Conservation (phyloP, 2,888 invertebrate genomes). For the Calliscelio sp. region DNA sequence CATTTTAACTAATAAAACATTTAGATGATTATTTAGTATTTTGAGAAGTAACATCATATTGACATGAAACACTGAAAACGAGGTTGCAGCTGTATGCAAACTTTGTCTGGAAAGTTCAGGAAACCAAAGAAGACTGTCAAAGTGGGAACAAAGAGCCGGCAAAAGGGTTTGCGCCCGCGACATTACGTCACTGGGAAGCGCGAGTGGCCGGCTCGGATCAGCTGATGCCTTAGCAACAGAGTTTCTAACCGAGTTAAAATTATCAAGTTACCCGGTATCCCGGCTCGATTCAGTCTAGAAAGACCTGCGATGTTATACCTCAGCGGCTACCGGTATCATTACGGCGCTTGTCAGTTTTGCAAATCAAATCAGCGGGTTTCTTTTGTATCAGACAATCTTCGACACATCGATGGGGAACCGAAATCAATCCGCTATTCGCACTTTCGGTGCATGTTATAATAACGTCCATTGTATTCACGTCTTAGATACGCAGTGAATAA, state of each 20-base stretch:
- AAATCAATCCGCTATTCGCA: constrained; percentile 34
- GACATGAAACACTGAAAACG: too few species aligned
- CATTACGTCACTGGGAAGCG: constrained; percentile 66
- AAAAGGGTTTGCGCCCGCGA: constrained; percentile 32
- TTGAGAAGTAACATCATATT: too few species aligned
- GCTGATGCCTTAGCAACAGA: constrained; percentile 86
- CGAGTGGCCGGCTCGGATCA: constrained; percentile 80
- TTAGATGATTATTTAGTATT: too few species aligned
- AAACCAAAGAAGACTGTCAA: too few species aligned
- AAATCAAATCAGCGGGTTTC: constrained; percentile 50
- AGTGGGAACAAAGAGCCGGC: constrained; percentile 23
- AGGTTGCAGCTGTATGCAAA: too few species aligned
- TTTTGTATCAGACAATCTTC: constrained; percentile 36
- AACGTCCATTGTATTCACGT: too few species aligned
- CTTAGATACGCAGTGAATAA: constrained; percentile 25
- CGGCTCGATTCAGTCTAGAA: constrained; percentile 58
- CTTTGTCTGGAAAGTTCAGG: too few species aligned
- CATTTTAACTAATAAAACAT: too few species aligned
- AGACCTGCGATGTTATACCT: constrained; percentile 59
- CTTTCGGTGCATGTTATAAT: not conserved
- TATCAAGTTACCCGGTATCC: constrained; percentile 74
- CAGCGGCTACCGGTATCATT: constrained; percentile 41
- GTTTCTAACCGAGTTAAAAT: constrained; percentile 81
- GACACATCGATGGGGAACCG: constrained; percentile 23
- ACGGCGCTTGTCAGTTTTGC: constrained; percentile 46